Evolutionary conservation across 37 sponge, comb jelly and placozoan species (phyloP).

Genomic region (Crambe crambe): DNA sequence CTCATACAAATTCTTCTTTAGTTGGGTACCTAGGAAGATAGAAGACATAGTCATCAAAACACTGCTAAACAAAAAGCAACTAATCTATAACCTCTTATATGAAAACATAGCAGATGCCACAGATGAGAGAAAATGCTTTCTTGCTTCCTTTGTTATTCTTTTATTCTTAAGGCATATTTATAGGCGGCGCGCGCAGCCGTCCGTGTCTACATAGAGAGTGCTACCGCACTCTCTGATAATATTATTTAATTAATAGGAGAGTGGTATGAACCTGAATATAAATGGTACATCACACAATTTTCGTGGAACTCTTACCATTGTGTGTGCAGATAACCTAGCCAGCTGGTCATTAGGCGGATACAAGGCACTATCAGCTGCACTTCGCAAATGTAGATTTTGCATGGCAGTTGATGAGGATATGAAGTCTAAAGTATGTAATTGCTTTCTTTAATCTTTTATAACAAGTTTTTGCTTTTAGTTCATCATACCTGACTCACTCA

Average conservation of each 20-base stretch:
- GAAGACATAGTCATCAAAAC: neutral
- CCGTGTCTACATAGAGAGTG: no score
- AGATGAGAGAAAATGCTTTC: neutral
- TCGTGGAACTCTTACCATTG: constrained; percentile 41
- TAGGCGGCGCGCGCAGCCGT: no score
- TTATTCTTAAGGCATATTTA: neutral
- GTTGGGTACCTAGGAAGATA: neutral
- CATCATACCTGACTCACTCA: constrained; percentile 30
- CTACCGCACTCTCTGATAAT: neutral
- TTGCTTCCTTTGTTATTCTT: neutral
- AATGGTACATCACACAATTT: constrained; percentile 6
- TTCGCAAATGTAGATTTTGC: constrained; percentile 57
- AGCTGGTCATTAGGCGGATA: constrained; percentile 40
- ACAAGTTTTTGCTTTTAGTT: constrained; percentile 44
- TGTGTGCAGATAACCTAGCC: constrained; percentile 64
- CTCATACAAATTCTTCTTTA: neutral
- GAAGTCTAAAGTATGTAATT: constrained; percentile 34
- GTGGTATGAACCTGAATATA: constrained; percentile 25
- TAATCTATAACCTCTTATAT: neutral
- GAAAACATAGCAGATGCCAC: neutral
- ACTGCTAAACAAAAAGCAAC: neutral
- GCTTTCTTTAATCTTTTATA: neutral
- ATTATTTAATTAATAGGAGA: constrained; percentile 17
- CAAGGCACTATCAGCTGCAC: constrained; percentile 44
- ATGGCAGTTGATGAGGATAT: constrained; percentile 48